These are phyloP conservation scores for Apocheima hispidaria DNA, from an alignment of 2,888 invertebrate genomes.

Conservation along the genomic window DNA sequence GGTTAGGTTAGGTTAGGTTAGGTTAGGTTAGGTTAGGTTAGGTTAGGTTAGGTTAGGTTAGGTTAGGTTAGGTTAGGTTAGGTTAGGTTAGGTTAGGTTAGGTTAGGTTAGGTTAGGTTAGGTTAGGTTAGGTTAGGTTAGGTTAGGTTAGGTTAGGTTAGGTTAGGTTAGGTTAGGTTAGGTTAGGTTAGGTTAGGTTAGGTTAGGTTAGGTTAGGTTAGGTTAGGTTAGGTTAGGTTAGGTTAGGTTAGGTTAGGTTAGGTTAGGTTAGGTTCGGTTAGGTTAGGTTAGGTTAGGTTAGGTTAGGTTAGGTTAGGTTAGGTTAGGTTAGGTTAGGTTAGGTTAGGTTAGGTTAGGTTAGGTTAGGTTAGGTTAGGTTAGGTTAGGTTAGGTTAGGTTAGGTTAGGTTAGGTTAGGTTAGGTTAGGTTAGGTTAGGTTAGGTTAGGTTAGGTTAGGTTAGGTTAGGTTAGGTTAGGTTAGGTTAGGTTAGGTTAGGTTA, in stretches of 20 bases:
- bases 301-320: slow-evolving; percentile 42
- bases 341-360: slow-evolving; percentile 44
- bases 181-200: slow-evolving; percentile 40
- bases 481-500: too few species aligned
- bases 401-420: too few species aligned
- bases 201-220: slow-evolving; percentile 38
- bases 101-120: slow-evolving; percentile 36
- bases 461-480: too few species aligned
- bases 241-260: slow-evolving; percentile 37
- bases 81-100: slow-evolving; percentile 32
- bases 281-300: slow-evolving; percentile 43
- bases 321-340: slow-evolving; percentile 43
- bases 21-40: slow-evolving; percentile 24
- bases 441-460: too few species aligned
- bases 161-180: slow-evolving; percentile 42
- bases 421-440: too few species aligned
- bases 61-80: slow-evolving; percentile 17
- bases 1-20: slow-evolving; percentile 23
- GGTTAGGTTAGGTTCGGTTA: slow-evolving; percentile 41
- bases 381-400: slow-evolving; percentile 10
- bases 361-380: slow-evolving; percentile 41
- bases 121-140: slow-evolving; percentile 33
- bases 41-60: slow-evolving; percentile 13
- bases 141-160: slow-evolving; percentile 39
- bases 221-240: slow-evolving; percentile 36